Conservation (phyloP, 2,113 vertebrate genomes). For the Zosterops pallidus region DNA sequence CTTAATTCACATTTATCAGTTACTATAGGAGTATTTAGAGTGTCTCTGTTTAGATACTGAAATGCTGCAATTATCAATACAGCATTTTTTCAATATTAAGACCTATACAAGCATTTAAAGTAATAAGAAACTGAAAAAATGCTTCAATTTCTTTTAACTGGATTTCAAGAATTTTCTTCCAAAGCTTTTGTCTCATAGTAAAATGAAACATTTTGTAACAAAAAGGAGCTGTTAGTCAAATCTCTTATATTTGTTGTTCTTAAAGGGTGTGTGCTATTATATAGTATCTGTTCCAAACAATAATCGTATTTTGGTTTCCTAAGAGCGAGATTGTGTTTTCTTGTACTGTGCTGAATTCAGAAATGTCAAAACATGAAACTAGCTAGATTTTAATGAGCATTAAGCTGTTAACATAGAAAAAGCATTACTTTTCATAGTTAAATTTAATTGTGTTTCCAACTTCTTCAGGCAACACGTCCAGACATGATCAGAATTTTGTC, state of each 20-base stretch:
- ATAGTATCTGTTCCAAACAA: background rate
- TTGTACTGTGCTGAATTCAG: background rate
- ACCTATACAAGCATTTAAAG: background rate
- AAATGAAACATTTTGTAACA: background rate
- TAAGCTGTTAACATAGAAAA: background rate
- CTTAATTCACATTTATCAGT: background rate
- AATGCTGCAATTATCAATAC: background rate
- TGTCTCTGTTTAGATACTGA: background rate
- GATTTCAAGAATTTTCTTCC: background rate
- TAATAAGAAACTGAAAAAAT: background rate
- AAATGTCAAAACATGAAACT: background rate
- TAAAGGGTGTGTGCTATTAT: background rate
- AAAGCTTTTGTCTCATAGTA: background rate
- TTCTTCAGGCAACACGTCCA: slow-evolving; percentile 88
- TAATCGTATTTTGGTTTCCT: background rate
- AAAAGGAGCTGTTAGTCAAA: background rate
- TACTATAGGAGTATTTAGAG: background rate
- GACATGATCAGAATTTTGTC: slow-evolving; percentile 98
- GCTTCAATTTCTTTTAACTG: background rate
- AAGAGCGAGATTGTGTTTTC: background rate
- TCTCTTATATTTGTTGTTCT: background rate
- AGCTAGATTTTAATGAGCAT: background rate
- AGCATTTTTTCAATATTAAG: background rate
- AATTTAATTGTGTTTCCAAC: background rate
- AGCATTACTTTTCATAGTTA: background rate